phyloP scores from a whole-genome alignment of 2,797 vertebrate species.

The Sebastes glaucus region DNA sequence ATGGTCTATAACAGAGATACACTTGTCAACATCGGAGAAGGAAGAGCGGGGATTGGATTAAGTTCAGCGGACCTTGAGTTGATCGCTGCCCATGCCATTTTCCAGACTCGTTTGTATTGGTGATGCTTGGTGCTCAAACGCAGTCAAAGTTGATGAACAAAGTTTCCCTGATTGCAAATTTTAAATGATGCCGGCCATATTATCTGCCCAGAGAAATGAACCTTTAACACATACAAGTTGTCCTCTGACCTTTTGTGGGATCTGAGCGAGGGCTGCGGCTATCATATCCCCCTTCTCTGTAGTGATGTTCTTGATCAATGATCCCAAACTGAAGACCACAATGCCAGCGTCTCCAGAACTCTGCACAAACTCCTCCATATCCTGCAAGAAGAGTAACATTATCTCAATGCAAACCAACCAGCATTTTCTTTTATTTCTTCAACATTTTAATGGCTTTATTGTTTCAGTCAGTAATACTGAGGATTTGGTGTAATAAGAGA shows the following conservation, averaged over 20 bases:
- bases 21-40: too few species aligned
- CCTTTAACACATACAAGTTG: neutral
- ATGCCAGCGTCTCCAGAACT: slow-evolving; percentile 90
- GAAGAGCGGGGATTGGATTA: too few species aligned
- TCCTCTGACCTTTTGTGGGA: slow-evolving; percentile 90
- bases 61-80: too few species aligned
- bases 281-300: slow-evolving; percentile 85
- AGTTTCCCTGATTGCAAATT: neutral
- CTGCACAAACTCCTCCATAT: slow-evolving; percentile 92
- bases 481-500: neutral
- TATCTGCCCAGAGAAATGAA: neutral
- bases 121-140: neutral
- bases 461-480: neutral
- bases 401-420: neutral
- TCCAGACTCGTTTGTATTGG: neutral
- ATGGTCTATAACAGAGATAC: too few species aligned
- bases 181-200: neutral
- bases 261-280: slow-evolving; percentile 87
- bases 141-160: neutral
- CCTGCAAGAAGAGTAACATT: slow-evolving; percentile 70
- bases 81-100: too few species aligned
- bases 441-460: neutral
- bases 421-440: neutral
- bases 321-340: slow-evolving; percentile 90
- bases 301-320: slow-evolving; percentile 86